Evolutionary conservation across 2,888 invertebrate genomes (phyloP).

Genomic region (Hipparchia semele): DNA sequence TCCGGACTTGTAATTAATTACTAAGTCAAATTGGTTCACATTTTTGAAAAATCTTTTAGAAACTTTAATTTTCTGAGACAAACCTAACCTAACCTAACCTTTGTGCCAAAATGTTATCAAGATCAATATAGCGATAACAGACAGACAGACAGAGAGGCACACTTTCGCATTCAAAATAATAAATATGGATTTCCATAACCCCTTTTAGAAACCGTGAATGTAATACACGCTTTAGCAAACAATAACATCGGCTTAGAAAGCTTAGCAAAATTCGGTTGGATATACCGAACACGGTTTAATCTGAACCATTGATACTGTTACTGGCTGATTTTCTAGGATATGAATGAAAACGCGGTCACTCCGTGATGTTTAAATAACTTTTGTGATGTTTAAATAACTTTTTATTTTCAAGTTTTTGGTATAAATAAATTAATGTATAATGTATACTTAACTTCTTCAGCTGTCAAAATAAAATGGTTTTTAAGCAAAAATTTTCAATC

Average conservation of each 20-base stretch:
- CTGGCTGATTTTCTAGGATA: neutral
- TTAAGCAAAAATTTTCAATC: no score
- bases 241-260: conserved; percentile 15
- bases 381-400: neutral
- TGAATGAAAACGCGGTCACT: neutral
- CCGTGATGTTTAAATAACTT: neutral
- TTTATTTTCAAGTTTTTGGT: no score
- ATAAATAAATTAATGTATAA: no score
- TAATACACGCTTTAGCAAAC: conserved; percentile 22
- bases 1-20: conserved; percentile 19
- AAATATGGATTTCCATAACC: neutral
- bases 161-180: no score
- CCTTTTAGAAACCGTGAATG: conserved; percentile 1
- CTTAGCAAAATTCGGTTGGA: conserved; percentile 15
- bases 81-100: no score
- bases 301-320: neutral
- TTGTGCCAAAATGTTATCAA: no score
- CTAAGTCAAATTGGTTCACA: neutral
- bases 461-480: no score
- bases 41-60: no score
- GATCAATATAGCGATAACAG: no score
- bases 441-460: no score
- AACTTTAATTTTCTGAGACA: no score
- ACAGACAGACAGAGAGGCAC: no score
- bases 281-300: neutral